Evolutionary conservation across 2,113 vertebrate species (phyloP).

Genomic region (Heloderma charlesbogerti): DNA sequence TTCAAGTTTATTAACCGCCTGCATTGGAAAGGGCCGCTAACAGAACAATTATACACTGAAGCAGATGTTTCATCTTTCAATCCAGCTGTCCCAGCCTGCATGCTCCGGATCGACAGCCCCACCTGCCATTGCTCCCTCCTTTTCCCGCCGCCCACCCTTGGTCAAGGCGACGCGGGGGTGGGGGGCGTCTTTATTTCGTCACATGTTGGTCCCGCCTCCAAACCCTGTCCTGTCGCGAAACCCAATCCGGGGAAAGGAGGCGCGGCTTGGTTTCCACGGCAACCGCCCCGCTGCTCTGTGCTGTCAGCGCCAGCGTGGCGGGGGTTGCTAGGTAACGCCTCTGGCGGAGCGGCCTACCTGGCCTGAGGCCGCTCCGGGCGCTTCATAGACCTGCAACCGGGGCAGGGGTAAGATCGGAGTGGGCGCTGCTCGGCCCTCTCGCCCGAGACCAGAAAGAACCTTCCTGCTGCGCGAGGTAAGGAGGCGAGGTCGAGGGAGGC

Average conservation of each 20-base stretch:
- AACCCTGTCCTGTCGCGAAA: neutral
- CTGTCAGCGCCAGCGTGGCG: constrained; percentile 54
- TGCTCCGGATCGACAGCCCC: neutral
- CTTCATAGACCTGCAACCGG: neutral
- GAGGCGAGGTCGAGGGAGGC: neutral
- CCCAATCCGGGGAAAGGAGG: neutral
- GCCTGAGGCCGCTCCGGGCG: neutral
- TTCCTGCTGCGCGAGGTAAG: neutral
- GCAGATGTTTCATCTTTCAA: neutral
- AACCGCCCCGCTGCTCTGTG: neutral
- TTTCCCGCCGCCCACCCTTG: neutral
- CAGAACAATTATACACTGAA: neutral
- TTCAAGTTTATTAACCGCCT: neutral
- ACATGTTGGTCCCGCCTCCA: accelerated
- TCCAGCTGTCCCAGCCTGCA: neutral
- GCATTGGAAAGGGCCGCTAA: neutral
- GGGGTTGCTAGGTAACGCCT: neutral
- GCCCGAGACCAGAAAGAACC: neutral
- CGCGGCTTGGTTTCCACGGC: accelerated
- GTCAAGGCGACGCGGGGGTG: neutral
- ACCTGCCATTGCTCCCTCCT: neutral
- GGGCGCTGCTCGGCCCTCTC: neutral
- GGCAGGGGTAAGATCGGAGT: neutral
- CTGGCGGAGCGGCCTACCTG: neutral
- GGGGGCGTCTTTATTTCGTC: neutral